phyloP scores from a whole-genome alignment of 1,140 invertebrate species.

The Drosophila mojavensis region DNA sequence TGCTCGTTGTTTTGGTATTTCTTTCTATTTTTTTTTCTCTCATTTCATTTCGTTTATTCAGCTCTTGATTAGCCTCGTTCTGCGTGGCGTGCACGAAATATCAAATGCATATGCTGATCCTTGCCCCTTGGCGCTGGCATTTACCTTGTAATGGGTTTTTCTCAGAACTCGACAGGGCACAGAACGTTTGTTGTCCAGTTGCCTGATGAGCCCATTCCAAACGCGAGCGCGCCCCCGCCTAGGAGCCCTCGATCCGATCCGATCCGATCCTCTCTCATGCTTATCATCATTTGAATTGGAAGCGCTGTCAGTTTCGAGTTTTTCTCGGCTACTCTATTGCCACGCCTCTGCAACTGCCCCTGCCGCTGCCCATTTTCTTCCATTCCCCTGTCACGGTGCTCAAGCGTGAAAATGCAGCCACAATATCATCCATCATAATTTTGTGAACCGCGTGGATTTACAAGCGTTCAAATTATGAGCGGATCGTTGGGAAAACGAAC shows the following conservation, averaged over 20 bases:
- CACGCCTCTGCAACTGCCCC: neutral
- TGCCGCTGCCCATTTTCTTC: neutral
- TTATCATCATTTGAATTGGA: constrained; percentile 45
- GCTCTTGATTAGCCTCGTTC: constrained; percentile 49
- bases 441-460: constrained; percentile 75
- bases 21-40: neutral
- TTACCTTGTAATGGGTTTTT: constrained; percentile 66
- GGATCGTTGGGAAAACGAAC: constrained; percentile 51
- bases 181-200: constrained; percentile 43
- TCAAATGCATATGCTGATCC: constrained; percentile 59
- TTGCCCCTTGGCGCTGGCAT: constrained; percentile 42
- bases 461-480: constrained; percentile 74
- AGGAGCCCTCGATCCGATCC: constrained; percentile 9
- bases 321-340: constrained; percentile 44
- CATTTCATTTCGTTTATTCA: constrained; percentile 16
- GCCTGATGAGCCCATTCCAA: constrained; percentile 51
- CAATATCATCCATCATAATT: constrained; percentile 78
- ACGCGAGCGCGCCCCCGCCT: constrained; percentile 49
- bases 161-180: constrained; percentile 49
- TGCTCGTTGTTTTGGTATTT: constrained; percentile 17
- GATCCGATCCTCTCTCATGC: constrained; percentile 21
- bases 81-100: constrained; percentile 62
- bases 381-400: neutral
- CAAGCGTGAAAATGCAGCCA: constrained; percentile 71
- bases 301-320: constrained; percentile 65